phyloP scores from a whole-genome alignment of 2,888 invertebrate species.

The Hypomecis punctinalis region DNA sequence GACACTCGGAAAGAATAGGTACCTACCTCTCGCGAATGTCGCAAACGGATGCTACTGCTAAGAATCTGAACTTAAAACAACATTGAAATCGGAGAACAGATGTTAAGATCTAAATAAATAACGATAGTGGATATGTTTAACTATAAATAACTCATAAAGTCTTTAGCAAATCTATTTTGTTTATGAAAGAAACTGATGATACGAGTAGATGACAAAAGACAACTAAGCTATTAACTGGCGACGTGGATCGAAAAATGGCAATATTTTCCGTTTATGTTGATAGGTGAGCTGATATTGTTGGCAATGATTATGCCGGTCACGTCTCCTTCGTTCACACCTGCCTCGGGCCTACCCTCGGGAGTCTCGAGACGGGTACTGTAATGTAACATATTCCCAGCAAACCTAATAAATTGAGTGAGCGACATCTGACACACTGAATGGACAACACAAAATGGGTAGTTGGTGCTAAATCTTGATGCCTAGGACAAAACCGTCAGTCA shows the following conservation, averaged over 20 bases:
- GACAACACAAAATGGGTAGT: not conserved
- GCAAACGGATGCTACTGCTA: not conserved
- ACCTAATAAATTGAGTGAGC: slow-evolving; percentile 17
- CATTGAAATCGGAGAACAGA: slow-evolving; percentile 6
- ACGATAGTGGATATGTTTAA: slow-evolving; percentile 1
- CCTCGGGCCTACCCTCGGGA: slow-evolving; percentile 26
- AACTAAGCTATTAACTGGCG: not conserved
- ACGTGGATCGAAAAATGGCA: slow-evolving; percentile 4
- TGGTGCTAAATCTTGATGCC: too few species aligned
- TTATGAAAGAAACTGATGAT: slow-evolving; percentile 23
- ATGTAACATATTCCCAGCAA: slow-evolving; percentile 11
- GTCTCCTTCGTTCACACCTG: slow-evolving; percentile 43
- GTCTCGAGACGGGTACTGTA: slow-evolving; percentile 1
- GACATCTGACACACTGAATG: not conserved
- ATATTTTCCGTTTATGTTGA: slow-evolving; percentile 20
- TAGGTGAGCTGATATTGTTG: slow-evolving; percentile 26
- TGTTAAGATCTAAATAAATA: slow-evolving; percentile 8
- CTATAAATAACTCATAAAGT: slow-evolving; percentile 7
- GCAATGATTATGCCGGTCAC: slow-evolving; percentile 44
- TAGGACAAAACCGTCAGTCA: not conserved
- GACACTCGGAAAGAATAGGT: slow-evolving; percentile 15
- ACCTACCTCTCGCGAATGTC: slow-evolving; percentile 1
- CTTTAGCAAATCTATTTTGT: slow-evolving; percentile 13
- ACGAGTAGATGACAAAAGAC: slow-evolving; percentile 8
- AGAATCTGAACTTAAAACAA: not conserved